A percentile compares a stretch with the other conserved stretches of the same genome.
phyloP scores from a whole-genome alignment of 2,797 vertebrate genomes.

The Astyanax mexicanus region DNA sequence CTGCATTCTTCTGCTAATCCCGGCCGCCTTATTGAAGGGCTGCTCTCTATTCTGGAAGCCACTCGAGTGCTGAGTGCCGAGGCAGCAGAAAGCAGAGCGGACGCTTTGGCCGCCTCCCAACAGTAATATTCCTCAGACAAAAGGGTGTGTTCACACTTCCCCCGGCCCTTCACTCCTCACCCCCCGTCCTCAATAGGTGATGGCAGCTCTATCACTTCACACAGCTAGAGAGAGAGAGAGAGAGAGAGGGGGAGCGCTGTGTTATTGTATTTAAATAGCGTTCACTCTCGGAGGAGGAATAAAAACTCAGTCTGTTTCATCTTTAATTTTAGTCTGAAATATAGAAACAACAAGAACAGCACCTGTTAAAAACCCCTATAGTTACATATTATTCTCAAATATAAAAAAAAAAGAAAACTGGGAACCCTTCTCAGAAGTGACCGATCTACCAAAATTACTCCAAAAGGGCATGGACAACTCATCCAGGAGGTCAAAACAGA shows the following conservation, averaged over 20 bases:
- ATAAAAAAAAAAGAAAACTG: too few relatives aligned
- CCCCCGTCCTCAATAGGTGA: slow-evolving; percentile 15
- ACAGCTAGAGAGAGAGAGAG: background rate
- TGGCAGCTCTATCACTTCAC: slow-evolving; percentile 20
- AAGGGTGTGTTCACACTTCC: slow-evolving; percentile 66
- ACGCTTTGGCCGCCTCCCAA: slow-evolving; percentile 70
- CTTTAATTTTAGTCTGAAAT: too few relatives aligned
- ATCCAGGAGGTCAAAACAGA: too few relatives aligned
- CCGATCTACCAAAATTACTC: too few relatives aligned
- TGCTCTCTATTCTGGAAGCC: slow-evolving; percentile 5
- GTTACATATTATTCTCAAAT: too few relatives aligned
- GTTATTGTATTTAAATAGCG: background rate
- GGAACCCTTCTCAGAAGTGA: too few relatives aligned
- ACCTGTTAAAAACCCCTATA: background rate
- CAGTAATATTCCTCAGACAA: slow-evolving; percentile 68
- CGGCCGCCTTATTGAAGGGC: slow-evolving; percentile 25
- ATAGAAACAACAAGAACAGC: background rate
- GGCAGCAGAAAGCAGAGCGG: slow-evolving; percentile 57
- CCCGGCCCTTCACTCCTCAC: slow-evolving; percentile 59
- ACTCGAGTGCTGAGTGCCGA: slow-evolving; percentile 18
- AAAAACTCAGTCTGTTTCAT: too few relatives aligned
- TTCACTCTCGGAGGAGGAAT: background rate
- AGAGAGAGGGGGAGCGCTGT: too few relatives aligned
- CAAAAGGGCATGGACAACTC: too few relatives aligned
- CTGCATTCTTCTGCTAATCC: slow-evolving; percentile 18